Percentiles rank a stretch among this genome's conserved stretches.
These are phyloP conservation scores for Lydus trimaculatus DNA, from an alignment of 2,888 invertebrate genomes.

Conservation along the genomic window DNA sequence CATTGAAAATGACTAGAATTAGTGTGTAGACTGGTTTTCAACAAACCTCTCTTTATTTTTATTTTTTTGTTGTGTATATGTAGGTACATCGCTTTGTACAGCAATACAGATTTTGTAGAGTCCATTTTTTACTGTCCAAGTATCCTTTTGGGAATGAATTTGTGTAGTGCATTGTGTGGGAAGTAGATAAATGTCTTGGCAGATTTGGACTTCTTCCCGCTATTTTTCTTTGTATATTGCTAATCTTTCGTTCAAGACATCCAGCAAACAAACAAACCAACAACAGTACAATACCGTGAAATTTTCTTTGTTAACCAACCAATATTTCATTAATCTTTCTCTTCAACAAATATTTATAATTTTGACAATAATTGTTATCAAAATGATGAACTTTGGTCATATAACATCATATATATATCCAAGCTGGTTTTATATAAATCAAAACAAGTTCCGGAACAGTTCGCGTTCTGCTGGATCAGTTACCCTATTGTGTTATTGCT, in stretches of 20 bases:
- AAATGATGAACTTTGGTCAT: constrained; percentile 20
- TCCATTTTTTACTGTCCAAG: constrained; percentile 41
- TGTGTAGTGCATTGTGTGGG: constrained; percentile 37
- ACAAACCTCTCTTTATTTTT: constrained; percentile 43
- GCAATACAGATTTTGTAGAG: constrained; percentile 37
- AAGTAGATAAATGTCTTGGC: constrained; percentile 38
- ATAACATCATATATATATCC: constrained; percentile 49
- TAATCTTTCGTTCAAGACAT: constrained; percentile 18
- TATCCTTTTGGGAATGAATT: constrained; percentile 41
- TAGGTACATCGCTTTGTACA: constrained; percentile 23
- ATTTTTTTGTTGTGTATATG: constrained; percentile 34
- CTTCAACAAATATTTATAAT: background rate
- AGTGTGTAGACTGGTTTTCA: background rate
- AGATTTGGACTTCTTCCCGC: constrained; percentile 38
- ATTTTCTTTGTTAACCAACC: background rate
- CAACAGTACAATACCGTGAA: background rate
- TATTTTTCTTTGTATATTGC: constrained; percentile 32
- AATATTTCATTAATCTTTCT: background rate
- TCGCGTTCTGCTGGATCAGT: constrained; percentile 40
- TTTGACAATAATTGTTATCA: background rate
- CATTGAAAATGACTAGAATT: background rate
- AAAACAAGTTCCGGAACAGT: constrained; percentile 48
- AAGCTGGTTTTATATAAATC: constrained; percentile 50
- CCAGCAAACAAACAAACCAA: no score
- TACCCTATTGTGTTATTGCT: constrained; percentile 48